Percentiles rank a stretch among this genome's conserved stretches.
Conservation (phyloP, 2,797 vertebrate genomes). For the Cryptoprocta ferox region DNA sequence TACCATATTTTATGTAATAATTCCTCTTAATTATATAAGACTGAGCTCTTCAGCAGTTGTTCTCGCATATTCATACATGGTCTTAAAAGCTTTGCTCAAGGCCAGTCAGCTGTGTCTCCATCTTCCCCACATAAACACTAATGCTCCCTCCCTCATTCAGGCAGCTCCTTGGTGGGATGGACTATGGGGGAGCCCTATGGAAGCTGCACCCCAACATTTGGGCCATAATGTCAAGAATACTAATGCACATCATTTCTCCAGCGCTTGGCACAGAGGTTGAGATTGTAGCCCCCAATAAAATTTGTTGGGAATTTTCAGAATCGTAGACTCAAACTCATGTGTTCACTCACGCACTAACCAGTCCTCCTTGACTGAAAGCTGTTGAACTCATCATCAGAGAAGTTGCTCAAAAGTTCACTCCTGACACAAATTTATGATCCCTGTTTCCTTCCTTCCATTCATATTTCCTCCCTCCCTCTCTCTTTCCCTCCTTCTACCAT, state of each 20-base stretch:
- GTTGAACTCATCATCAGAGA: background rate
- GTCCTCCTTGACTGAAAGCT: accelerated
- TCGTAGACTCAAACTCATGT: background rate
- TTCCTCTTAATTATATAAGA: background rate
- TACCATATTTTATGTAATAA: background rate
- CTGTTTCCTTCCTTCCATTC: background rate
- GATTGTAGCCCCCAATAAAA: background rate
- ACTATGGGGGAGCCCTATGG: accelerated
- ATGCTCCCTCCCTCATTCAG: accelerated
- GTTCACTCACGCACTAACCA: background rate
- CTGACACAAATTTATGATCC: background rate
- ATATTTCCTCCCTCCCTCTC: accelerated
- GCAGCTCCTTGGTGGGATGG: background rate
- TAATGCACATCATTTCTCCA: background rate
- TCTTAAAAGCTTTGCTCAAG: background rate
- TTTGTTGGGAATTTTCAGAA: background rate
- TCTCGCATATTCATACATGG: background rate
- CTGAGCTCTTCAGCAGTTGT: background rate
- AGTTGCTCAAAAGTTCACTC: background rate
- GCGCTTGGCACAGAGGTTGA: background rate
- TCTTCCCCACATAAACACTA: accelerated
- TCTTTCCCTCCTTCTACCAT: background rate
- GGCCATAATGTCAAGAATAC: background rate
- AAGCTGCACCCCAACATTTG: background rate
- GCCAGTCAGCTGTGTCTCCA: accelerated